Conservation (phyloP, 2,888 invertebrate genomes). For the Yponomeuta malinellus region DNA sequence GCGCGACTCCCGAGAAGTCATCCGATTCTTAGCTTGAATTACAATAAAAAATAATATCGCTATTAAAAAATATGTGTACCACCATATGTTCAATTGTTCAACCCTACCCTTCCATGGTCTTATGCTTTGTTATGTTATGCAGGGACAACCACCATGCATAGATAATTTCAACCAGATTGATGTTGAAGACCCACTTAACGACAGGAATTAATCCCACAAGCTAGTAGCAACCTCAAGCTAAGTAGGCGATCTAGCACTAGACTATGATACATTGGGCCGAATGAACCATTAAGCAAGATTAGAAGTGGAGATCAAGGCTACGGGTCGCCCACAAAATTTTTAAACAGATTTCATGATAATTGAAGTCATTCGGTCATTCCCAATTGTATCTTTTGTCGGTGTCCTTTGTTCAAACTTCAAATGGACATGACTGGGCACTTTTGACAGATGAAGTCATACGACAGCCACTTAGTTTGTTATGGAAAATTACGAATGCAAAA, state of each 20-base stretch:
- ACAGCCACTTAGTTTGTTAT: not conserved
- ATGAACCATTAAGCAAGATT: not conserved
- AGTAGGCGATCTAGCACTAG: not conserved
- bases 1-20: not conserved
- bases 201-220: too few relatives aligned
- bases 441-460: conserved; percentile 32
- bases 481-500: not conserved
- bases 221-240: too few relatives aligned
- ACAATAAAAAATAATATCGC: too few relatives aligned
- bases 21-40: not conserved
- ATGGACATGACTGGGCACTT: conserved; percentile 19
- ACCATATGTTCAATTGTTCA: too few relatives aligned
- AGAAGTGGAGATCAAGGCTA: conserved; percentile 45
- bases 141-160: too few relatives aligned
- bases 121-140: too few relatives aligned
- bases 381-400: conserved; percentile 40
- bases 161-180: too few relatives aligned
- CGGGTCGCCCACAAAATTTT: conserved; percentile 41
- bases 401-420: conserved; percentile 35
- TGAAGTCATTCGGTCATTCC: conserved; percentile 25
- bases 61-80: too few relatives aligned
- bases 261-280: not conserved
- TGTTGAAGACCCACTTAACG: too few relatives aligned
- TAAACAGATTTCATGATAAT: conserved; percentile 53
- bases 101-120: too few relatives aligned